These are phyloP conservation scores for Hemistola chrysoprasaria DNA, from an alignment of 2,888 invertebrate species.

Conservation along the genomic window DNA sequence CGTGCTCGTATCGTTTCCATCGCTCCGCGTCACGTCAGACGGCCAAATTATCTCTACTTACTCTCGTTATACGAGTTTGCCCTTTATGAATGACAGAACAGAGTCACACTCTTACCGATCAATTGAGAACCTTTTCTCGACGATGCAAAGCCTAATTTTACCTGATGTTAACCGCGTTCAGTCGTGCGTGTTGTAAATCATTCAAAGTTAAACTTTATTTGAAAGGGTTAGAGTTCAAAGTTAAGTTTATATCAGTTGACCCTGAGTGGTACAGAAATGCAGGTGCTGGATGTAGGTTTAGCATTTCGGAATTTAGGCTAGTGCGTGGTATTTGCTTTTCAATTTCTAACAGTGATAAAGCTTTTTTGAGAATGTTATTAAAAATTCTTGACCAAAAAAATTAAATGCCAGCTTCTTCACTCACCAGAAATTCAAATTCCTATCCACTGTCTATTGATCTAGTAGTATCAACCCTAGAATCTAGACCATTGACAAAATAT, in stretches of 20 bases:
- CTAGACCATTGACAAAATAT: no score
- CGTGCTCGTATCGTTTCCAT: no score
- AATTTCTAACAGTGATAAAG: no score
- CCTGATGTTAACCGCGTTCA: background rate
- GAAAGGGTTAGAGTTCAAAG: background rate
- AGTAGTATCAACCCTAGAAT: no score
- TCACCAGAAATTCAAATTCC: no score
- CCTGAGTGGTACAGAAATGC: constrained; percentile 9
- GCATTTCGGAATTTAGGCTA: background rate
- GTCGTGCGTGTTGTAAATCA: no score
- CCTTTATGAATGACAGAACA: constrained; percentile 19
- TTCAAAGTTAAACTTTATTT: no score
- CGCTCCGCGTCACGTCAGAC: no score
- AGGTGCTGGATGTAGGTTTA: constrained; percentile 3
- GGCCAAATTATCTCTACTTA: background rate
- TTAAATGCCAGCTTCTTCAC: no score
- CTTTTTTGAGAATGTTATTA: no score
- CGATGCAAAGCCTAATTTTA: constrained; percentile 1
- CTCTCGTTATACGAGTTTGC: background rate
- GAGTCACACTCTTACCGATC: background rate
- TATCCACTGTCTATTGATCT: no score
- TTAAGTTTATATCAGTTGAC: background rate
- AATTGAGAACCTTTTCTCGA: background rate
- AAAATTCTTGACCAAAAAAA: no score
- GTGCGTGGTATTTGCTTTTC: constrained; percentile 2